Evolutionary conservation across 2,113 vertebrate genomes (phyloP).

Genomic region (Thryonomys swinderianus): DNA sequence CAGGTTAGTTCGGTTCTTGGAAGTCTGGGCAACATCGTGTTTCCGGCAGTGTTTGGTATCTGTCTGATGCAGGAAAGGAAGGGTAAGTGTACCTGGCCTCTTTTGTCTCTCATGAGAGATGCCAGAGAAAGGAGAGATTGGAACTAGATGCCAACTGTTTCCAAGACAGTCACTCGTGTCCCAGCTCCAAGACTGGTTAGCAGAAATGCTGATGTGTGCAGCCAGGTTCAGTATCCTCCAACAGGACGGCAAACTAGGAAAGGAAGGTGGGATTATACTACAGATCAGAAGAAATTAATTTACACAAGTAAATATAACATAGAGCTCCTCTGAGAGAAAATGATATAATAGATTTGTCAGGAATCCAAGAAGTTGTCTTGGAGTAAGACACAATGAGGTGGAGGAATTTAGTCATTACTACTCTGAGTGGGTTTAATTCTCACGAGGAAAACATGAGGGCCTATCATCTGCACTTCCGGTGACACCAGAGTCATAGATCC

Average conservation of each 20-base stretch:
- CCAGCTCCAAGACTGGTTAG: not conserved
- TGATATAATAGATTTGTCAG: not conserved
- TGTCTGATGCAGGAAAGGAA: not conserved
- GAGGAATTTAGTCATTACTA: conserved; percentile 31
- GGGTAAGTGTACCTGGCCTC: not conserved
- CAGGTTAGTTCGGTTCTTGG: not conserved
- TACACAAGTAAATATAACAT: not conserved
- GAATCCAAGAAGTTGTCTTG: conserved; percentile 24
- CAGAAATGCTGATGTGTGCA: not conserved
- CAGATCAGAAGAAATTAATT: not conserved
- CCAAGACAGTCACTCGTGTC: not conserved
- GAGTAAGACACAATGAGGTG: not conserved
- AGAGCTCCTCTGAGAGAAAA: not conserved
- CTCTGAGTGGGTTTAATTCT: not conserved
- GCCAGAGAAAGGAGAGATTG: not conserved
- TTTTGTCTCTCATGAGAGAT: not conserved
- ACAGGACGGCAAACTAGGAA: not conserved
- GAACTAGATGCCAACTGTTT: not conserved
- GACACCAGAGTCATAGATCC: not conserved
- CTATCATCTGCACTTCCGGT: not conserved
- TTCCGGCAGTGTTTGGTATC: not conserved
- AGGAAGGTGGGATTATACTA: not conserved
- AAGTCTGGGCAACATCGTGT: not conserved
- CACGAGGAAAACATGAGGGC: not conserved
- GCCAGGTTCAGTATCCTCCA: not conserved